These are phyloP conservation scores for Rhodeus uyekii DNA, from an alignment of 2,797 vertebrate species.

Conservation along the genomic window DNA sequence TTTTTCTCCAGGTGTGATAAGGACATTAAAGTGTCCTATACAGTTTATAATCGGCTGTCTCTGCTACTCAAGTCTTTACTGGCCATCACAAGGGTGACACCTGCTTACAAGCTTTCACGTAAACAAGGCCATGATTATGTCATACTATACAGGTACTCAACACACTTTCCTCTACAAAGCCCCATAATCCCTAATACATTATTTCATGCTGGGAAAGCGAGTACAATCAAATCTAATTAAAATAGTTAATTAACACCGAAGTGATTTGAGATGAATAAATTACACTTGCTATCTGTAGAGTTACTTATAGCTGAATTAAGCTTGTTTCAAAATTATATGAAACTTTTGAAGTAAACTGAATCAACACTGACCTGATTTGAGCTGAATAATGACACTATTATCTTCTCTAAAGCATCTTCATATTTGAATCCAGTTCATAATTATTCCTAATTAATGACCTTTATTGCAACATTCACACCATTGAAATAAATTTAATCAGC, in stretches of 20 bases:
- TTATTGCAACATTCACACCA: not conserved
- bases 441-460: not conserved
- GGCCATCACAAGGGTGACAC: slow-evolving; percentile 97
- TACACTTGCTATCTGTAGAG: not conserved
- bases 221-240: no score
- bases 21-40: slow-evolving; percentile 98
- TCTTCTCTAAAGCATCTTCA: not conserved
- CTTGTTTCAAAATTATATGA: not conserved
- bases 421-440: not conserved
- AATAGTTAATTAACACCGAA: no score
- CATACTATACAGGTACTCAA: slow-evolving; percentile 91
- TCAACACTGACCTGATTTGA: not conserved
- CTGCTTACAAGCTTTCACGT: slow-evolving; percentile 95
- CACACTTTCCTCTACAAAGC: not conserved
- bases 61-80: slow-evolving; percentile 95
- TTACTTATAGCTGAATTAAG: not conserved
- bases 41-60: slow-evolving; percentile 96
- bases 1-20: slow-evolving; percentile 87
- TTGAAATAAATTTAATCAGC: not conserved
- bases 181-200: not conserved
- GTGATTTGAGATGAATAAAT: not conserved
- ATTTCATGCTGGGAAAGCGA: not conserved
- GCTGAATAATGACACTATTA: not conserved
- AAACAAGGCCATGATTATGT: slow-evolving; percentile 99
- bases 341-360: not conserved